phyloP scores from a whole-genome alignment of 2,113 vertebrate species.

The Salvelinus sp. region DNA sequence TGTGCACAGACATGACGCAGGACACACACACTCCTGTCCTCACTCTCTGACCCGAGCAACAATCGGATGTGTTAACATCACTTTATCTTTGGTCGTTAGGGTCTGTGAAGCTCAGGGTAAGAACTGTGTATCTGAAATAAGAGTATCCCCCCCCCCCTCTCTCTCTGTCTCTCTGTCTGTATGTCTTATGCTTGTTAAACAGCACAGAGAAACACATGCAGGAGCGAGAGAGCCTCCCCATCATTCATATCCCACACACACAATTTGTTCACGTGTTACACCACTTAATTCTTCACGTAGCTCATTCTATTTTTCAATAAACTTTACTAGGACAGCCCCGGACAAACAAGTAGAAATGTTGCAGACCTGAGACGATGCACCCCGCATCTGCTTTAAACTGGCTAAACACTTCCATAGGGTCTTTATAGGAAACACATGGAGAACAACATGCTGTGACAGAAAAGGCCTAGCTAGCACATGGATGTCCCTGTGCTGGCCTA shows the following conservation, averaged over 20 bases:
- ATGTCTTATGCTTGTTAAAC: conserved; percentile 17
- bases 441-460: conserved; percentile 77
- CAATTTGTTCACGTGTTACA: conserved; percentile 13
- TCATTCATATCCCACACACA: conserved; percentile 6
- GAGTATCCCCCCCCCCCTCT: no score
- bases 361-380: conserved; percentile 56
- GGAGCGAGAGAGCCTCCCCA: conserved; percentile 13
- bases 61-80: no score
- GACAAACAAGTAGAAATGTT: conserved; percentile 76
- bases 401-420: conserved; percentile 90
- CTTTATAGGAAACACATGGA: conserved; percentile 89
- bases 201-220: conserved; percentile 12
- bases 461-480: conserved; percentile 56
- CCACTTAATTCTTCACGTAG: conserved; percentile 14
- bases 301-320: conserved; percentile 42
- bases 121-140: neutral
- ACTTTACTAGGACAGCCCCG: conserved; percentile 58
- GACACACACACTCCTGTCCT: neutral
- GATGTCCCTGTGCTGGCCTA: conserved; percentile 71
- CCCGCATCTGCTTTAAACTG: conserved; percentile 75
- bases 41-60: no score
- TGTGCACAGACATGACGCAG: conserved; percentile 1
- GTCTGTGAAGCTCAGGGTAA: no score
- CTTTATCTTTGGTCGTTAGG: no score
- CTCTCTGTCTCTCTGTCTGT: neutral